Evolutionary conservation across 2,113 vertebrate species (phyloP), one percentile per base, ranked within the genome.

Genomic region (Asarcornis scutulata): DNA sequence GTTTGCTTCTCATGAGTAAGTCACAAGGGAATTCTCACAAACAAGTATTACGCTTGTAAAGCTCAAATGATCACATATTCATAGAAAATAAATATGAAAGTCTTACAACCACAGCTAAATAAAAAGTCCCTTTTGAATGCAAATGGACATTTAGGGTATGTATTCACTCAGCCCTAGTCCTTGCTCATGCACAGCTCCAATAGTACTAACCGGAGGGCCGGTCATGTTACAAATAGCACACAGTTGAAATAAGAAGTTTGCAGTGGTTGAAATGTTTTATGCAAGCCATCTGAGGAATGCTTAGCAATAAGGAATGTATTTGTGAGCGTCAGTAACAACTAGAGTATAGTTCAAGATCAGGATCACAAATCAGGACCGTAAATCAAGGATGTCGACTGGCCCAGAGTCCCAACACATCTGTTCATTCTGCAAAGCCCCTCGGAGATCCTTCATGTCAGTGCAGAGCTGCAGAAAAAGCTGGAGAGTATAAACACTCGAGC

Each of bases 71-170:
- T 91, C 8, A 1, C 60, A 60, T 75, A 96, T 75, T 88, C 76
- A 90, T 48, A 72, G 80, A 88, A 88, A 95, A 91, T 62, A 95
- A 95, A 90, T 78, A 93, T 50, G 69, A 83, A 96, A 90, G 66
- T 48, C 81, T 94, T 84, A 90, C 64, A 83, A 8, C 85, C 68
- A 63, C 79, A 86, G 80, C 56, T 92, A 90, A 90, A 78, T 8
- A 82, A 46, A 73, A 86, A 66, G 22, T 84, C 53, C 27, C 42
- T 90, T 94, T 86, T 34, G 88, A 81, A 94, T 95, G 83, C 64
- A 90, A 86, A 96, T 75, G 3, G 71, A 31, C 93, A 78, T 64
- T 92, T 83, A 77, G 60, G 13, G 17, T 31, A 91, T 18, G 15
- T 77, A 67, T 64, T 95, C 50, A 79, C 32, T 48, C 42, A 29